A percentile compares a stretch with the other conserved stretches of the same genome.
Conservation (phyloP, 2,113 vertebrate species). For the Sinosuthora webbiana region DNA sequence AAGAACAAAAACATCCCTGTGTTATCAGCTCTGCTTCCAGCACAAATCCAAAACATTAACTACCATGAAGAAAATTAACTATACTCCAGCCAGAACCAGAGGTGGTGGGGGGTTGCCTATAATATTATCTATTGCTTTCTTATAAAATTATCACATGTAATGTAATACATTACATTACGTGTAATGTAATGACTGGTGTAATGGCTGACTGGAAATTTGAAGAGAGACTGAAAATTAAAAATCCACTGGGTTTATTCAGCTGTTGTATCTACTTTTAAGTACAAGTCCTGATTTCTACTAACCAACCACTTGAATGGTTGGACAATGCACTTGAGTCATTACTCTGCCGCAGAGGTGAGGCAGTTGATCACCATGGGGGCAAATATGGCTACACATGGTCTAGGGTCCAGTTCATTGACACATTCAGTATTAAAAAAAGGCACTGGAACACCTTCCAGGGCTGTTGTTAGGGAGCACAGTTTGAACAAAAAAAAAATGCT, state of each 20-base stretch:
- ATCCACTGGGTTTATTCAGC: neutral
- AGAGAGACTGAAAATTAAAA: neutral
- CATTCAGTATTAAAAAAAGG: neutral
- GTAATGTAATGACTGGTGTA: neutral
- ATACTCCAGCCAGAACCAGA: neutral
- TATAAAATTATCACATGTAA: neutral
- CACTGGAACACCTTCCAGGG: neutral
- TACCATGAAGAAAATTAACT: neutral
- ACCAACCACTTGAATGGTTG: neutral
- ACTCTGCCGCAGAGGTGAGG: neutral
- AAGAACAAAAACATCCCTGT: neutral
- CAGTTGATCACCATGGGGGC: neutral
- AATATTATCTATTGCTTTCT: neutral
- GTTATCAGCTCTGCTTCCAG: neutral
- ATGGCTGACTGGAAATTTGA: neutral
- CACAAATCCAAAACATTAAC: neutral
- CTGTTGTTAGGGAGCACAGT: neutral
- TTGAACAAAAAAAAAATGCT: neutral
- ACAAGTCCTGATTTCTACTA: neutral
- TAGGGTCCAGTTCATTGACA: neutral
- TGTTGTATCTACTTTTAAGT: neutral
- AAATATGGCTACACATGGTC: accelerated
- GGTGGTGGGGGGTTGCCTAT: neutral
- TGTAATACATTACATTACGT: too few relatives aligned
- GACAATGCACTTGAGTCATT: neutral